Evolutionary conservation across 2,113 vertebrate genomes (phyloP).

Genomic region (Xiphophorus couchianus): DNA sequence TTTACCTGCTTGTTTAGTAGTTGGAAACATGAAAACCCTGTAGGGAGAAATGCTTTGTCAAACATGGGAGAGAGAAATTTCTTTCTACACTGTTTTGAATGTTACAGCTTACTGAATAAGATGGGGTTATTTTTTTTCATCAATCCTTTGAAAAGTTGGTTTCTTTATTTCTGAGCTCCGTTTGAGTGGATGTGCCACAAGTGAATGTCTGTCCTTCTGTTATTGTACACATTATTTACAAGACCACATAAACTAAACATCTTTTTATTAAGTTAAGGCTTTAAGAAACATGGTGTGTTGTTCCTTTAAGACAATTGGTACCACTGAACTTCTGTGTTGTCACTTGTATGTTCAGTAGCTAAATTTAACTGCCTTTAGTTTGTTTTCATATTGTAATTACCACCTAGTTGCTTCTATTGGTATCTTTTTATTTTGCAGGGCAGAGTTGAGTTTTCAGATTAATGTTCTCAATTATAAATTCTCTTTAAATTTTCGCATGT

Average conservation of each 20-base stretch:
- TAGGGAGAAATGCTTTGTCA: slow-evolving; percentile 57
- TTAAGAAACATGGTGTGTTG: slow-evolving; percentile 59
- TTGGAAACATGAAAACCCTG: slow-evolving; percentile 60
- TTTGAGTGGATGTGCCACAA: slow-evolving; percentile 72
- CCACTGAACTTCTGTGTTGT: slow-evolving; percentile 64
- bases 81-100: slow-evolving; percentile 69
- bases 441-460: slow-evolving; percentile 42
- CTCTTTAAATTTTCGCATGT: slow-evolving; percentile 52
- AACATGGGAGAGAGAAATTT: slow-evolving; percentile 36
- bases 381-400: slow-evolving; percentile 70
- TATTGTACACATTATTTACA: slow-evolving; percentile 59
- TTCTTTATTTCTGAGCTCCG: slow-evolving; percentile 52
- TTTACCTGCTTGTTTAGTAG: slow-evolving; percentile 60
- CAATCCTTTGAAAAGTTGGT: slow-evolving; percentile 42
- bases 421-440: slow-evolving; percentile 20
- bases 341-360: slow-evolving; percentile 63
- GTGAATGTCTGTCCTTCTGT: slow-evolving; percentile 69
- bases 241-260: slow-evolving; percentile 58
- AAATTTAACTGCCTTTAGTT: slow-evolving; percentile 63
- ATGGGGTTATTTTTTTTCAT: slow-evolving; percentile 38
- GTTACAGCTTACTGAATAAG: slow-evolving; percentile 61
- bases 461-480: slow-evolving; percentile 54
- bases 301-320: slow-evolving; percentile 58
- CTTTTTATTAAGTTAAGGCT: slow-evolving; percentile 70
- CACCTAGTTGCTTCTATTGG: slow-evolving; percentile 61